Percentiles rank a stretch among this genome's conserved stretches.
phyloP scores from a whole-genome alignment of 2,888 invertebrate genomes.

The Sceliomorpha sp. region DNA sequence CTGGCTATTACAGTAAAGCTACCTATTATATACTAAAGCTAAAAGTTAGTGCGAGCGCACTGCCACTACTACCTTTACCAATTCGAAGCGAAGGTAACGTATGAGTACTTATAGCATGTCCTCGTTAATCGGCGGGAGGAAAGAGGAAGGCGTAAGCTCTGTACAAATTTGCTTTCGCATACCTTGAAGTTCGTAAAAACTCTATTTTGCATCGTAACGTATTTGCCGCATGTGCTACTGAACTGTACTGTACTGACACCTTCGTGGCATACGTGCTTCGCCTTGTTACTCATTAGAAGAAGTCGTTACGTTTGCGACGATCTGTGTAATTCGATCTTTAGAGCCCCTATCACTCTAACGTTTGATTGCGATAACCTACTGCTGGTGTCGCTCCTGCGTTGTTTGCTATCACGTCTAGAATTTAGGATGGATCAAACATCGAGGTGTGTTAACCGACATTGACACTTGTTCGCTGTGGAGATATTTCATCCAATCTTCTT shows the following conservation, averaged over 20 bases:
- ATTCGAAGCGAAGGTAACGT: slow-evolving; percentile 76
- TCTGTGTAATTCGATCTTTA: slow-evolving; percentile 44
- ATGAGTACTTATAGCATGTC: slow-evolving; percentile 68
- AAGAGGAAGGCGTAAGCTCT: slow-evolving; percentile 48
- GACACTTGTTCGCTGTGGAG: too few species aligned
- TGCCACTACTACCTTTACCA: slow-evolving; percentile 52
- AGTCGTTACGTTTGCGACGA: slow-evolving; percentile 42
- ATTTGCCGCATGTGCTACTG: slow-evolving; percentile 51
- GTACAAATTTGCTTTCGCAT: slow-evolving; percentile 48
- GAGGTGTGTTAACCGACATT: too few species aligned
- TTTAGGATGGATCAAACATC: slow-evolving; percentile 27
- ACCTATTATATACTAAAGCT: slow-evolving; percentile 57
- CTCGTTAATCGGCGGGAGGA: slow-evolving; percentile 53
- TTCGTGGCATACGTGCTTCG: slow-evolving; percentile 48
- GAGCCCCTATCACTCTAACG: slow-evolving; percentile 41
- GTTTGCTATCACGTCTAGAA: slow-evolving; percentile 49
- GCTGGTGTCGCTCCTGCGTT: slow-evolving; percentile 37
- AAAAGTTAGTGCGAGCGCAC: slow-evolving; percentile 62
- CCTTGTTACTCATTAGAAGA: slow-evolving; percentile 46
- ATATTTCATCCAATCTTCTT: too few species aligned
- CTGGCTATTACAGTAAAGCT: slow-evolving; percentile 56
- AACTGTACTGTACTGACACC: slow-evolving; percentile 40
- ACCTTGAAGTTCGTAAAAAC: slow-evolving; percentile 47
- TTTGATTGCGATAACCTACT: slow-evolving; percentile 32
- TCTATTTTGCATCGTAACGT: slow-evolving; percentile 52